Percentiles rank a stretch among this genome's conserved stretches.
Evolutionary conservation across 2,888 invertebrate species (phyloP).

Genomic region (Unio delphinus): DNA sequence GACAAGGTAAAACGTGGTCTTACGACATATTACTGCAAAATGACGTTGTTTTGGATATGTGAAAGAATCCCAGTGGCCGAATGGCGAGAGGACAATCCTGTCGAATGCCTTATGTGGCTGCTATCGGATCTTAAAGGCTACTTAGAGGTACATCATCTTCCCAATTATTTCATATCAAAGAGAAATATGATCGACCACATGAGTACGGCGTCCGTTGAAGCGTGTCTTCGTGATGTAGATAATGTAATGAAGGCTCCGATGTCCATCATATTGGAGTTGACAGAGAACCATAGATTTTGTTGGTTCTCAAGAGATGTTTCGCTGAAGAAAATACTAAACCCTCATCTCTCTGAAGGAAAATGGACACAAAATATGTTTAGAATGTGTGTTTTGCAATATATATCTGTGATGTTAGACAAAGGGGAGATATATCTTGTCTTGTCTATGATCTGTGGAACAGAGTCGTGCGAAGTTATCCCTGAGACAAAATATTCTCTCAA

Average conservation of each 20-base stretch:
- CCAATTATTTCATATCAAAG: conserved; percentile 9
- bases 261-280: neutral
- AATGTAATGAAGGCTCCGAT: neutral
- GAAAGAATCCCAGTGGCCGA: conserved; percentile 1
- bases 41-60: conserved; percentile 5
- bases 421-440: no score
- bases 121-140: neutral
- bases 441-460: no score
- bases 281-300: conserved; percentile 1
- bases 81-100: conserved; percentile 1
- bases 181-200: conserved; percentile 6
- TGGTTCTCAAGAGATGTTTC: conserved; percentile 11
- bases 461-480: no score
- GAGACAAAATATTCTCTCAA: no score
- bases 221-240: neutral
- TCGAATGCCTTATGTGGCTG: conserved; percentile 5
- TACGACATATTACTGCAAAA: conserved; percentile 10
- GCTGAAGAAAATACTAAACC: neutral
- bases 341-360: no score
- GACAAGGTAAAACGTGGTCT: conserved; percentile 8
- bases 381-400: no score
- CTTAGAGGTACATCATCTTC: neutral
- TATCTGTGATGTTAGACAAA: no score
- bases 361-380: no score
- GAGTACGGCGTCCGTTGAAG: neutral